Base-by-base conservation (phyloP, 53 echinoderm and acorn worm species). In the Holothuria scabra region DNA sequence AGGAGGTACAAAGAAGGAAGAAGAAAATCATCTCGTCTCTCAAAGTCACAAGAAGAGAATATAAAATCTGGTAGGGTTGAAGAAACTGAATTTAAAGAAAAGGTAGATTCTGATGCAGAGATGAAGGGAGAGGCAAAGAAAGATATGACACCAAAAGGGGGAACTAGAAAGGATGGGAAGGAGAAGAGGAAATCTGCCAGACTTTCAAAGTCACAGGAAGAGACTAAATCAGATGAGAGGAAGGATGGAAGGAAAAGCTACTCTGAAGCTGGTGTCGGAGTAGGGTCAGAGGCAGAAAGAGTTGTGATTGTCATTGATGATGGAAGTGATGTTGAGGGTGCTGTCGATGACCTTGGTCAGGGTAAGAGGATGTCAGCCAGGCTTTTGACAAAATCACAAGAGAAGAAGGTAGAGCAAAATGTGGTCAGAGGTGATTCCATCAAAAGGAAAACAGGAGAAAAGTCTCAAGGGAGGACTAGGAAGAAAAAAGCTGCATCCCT, bases 161-260 rank as follows among this genome's bases (percentile, higher is more conserved):
- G 20, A 8, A n/a, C 29, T 10, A 32, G 9, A 16, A 32, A 58
- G 18, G 31, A 16, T 5, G n/a, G 4, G 0, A 20, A 14, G 48
- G 25, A 7, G 13, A 58, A 57, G 31, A 12, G 33, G 4, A 59
- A 21, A 21, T 78, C 78, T 24, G 24, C 56, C 14, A 56, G 78
- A 28, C 30, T 59, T 55, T 78, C 78, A 8, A 78, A 57, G 52
- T 78, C 78, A 12, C 78, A 78, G 58, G 78, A 56, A 19, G 14
- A 78, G 18, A 16, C 57, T 21, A 32, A 28, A 2, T 33, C 33
- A 31, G 57, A 59, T 6, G 57, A 78, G n/a, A 49, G 31, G 41
- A 67, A 24, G 52, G 29, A 49, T 46, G 10, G 41, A 8, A 28
- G 29, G 75, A 48, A 75, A 30, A 19, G 34, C 37, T 12, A 28